Base-by-base conservation (phyloP, 2,888 invertebrate genomes). In the Apomyelois bistriatella region DNA sequence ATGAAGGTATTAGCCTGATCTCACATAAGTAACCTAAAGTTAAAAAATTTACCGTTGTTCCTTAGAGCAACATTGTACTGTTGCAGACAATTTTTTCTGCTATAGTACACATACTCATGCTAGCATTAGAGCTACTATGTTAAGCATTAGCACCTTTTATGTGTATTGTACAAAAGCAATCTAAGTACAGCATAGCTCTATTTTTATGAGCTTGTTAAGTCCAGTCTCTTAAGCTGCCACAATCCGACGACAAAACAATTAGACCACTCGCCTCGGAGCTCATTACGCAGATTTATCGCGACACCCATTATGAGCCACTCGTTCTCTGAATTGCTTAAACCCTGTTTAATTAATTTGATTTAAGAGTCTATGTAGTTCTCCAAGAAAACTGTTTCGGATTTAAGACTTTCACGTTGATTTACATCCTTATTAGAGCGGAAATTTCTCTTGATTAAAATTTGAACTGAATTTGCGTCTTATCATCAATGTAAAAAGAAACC, bases 171-270 rank as follows among this genome's bases (percentile, higher is more conserved):
- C n/a, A 22, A 22, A 22, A 3, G 3, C 3, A 3, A 22, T 3
- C 22, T 22, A 22, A 22, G 22, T 32, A 7, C 7, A 32, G 32
- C 32, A 32, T 22, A 3, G 22, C 22, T 12, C 52, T 51, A 59
- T 58, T 55, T 52, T 57, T 58, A 58, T 54, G 55, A 50, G 49
- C 56, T 53, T 56, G 57, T 53, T 55, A 53, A 53, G 50, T 53
- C 57, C 42, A 47, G 47, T 53, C 50, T 54, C 52, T 53, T 42
- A 56, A 58, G 56, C 48, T 43, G 51, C 55, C 55, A 28, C 54
- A 52, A 52, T 48, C 54, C 51, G 53, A 48, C 55, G 52, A 47
- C 55, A 56, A 56, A 56, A 58, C 56, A 60, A 60, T 60, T 60
- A 60, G 58, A 12, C 42, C 35, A 43, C 36, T 52, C 17, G 10